Conservation (phyloP, 1,140 invertebrate species). For the Hylaeus volcanicus region DNA sequence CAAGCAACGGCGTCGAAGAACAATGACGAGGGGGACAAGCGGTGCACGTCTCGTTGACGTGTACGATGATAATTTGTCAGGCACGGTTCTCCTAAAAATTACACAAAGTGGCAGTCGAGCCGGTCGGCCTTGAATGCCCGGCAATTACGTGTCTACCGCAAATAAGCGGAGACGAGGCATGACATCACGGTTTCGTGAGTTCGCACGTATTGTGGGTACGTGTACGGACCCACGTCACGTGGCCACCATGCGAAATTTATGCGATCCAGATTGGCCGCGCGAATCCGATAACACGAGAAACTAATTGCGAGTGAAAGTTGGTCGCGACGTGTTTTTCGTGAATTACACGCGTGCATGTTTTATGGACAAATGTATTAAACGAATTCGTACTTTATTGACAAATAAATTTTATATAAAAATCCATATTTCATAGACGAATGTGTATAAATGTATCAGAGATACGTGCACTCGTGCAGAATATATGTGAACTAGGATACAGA, state of each 20-base stretch:
- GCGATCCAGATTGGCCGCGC: conserved; percentile 32
- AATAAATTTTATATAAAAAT: too few relatives aligned
- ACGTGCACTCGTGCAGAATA: too few relatives aligned
- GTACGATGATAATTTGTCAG: conserved; percentile 56
- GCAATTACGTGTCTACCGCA: conserved; percentile 60
- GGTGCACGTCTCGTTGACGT: conserved; percentile 3
- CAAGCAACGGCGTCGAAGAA: conserved; percentile 28
- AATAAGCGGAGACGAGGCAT: conserved; percentile 57
- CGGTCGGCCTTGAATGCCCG: conserved; percentile 54
- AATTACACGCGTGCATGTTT: too few relatives aligned
- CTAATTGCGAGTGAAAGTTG: conserved; percentile 5
- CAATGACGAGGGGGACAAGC: conserved; percentile 30
- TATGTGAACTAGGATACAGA: too few relatives aligned
- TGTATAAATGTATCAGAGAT: too few relatives aligned
- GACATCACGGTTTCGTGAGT: conserved; percentile 48
- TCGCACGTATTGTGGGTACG: background rate
- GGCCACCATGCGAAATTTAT: conserved; percentile 26
- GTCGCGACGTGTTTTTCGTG: conserved; percentile 7
- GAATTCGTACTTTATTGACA: too few relatives aligned
- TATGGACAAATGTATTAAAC: too few relatives aligned
- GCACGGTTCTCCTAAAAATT: conserved; percentile 60
- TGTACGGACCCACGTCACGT: background rate
- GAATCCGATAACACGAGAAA: conserved; percentile 1
- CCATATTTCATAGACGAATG: too few relatives aligned
- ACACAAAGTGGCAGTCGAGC: conserved; percentile 51